Percentiles rank a stretch among this genome's conserved stretches.
Evolutionary conservation across 2,113 vertebrate species (phyloP).

Genomic region (Candoia aspera): DNA sequence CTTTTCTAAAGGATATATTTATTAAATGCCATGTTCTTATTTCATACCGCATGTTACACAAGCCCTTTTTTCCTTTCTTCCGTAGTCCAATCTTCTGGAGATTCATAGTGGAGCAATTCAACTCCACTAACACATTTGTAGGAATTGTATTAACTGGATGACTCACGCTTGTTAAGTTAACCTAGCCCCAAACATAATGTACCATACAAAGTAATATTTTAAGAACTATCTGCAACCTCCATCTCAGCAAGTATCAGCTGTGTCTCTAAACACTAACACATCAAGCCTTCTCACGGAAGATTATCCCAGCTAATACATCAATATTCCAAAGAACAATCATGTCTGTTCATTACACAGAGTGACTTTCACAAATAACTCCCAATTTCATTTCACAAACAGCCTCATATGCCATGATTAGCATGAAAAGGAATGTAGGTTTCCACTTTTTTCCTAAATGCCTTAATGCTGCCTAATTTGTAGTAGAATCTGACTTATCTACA

Average conservation of each 20-base stretch:
- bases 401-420: constrained; percentile 35
- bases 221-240: neutral
- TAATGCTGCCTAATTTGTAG: constrained; percentile 60
- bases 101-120: neutral
- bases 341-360: constrained; percentile 20
- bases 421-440: constrained; percentile 41
- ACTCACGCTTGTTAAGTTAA: neutral
- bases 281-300: neutral
- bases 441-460: constrained; percentile 43
- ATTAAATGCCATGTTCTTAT: neutral
- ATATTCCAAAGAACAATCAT: neutral
- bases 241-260: constrained; percentile 1
- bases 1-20: neutral
- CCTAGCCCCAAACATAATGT: neutral
- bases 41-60: neutral
- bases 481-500: constrained; percentile 61
- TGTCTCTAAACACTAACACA: neutral
- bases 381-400: constrained; percentile 32
- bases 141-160: neutral
- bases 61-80: neutral
- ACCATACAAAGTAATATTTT: neutral
- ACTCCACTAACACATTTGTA: neutral
- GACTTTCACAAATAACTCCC: constrained; percentile 34
- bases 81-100: neutral
- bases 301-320: neutral